phyloP scores from a whole-genome alignment of 2,113 vertebrate species.

The Neofelis nebulosa region DNA sequence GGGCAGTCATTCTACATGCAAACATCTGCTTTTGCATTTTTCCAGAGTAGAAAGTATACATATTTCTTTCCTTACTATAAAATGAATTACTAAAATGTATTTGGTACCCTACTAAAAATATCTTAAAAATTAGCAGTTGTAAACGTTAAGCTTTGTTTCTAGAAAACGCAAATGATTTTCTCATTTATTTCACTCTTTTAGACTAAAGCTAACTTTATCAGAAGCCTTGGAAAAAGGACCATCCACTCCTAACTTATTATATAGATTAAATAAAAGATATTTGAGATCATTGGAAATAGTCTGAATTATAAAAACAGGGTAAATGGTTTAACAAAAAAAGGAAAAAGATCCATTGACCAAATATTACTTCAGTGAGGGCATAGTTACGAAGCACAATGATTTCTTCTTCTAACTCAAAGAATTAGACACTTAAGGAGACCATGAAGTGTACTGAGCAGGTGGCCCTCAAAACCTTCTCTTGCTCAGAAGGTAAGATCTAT shows the following conservation, averaged over 20 bases:
- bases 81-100: conserved; percentile 5
- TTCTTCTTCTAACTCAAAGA: not conserved
- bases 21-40: not conserved
- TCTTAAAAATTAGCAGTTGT: not conserved
- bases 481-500: not conserved
- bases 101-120: not conserved
- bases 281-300: not conserved
- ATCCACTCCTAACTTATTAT: conserved; percentile 1
- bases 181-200: not conserved
- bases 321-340: not conserved
- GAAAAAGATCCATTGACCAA: not conserved
- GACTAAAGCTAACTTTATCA: not conserved
- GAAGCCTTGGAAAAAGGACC: not conserved
- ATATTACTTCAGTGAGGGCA: not conserved
- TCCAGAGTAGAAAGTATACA: not conserved
- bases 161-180: not conserved
- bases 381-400: not conserved
- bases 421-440: not conserved
- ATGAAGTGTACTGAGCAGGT: not conserved
- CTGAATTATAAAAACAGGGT: conserved; percentile 2
- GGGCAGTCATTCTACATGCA: not conserved
- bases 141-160: not conserved
- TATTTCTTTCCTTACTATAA: not conserved
- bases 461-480: not conserved
- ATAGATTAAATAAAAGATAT: not conserved